Conservation (phyloP, 2,888 invertebrate genomes). For the Pseudococcus viburni region DNA sequence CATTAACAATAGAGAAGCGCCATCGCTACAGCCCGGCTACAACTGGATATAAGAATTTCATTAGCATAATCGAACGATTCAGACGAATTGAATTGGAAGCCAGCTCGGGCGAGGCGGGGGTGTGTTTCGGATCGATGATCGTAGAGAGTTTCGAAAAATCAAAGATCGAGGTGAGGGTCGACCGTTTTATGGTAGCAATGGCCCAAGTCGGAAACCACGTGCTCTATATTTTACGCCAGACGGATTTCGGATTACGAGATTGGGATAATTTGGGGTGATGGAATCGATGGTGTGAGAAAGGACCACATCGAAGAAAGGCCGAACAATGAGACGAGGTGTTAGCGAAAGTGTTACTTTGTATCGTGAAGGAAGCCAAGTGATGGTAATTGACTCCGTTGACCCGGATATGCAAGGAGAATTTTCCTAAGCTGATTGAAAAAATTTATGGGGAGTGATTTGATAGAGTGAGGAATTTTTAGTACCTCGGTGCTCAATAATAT, state of each 20-base stretch:
- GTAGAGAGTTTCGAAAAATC: constrained; percentile 7
- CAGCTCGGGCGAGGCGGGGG: not conserved
- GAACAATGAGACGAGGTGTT: not conserved
- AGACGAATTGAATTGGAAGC: not conserved
- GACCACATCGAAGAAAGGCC: not conserved
- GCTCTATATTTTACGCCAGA: not conserved
- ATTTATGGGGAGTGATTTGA: not conserved
- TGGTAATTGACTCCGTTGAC: not conserved
- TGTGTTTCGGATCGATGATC: not conserved
- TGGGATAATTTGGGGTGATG: not conserved
- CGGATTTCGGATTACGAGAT: not conserved
- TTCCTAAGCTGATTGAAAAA: not conserved
- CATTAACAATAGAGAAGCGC: constrained; percentile 50
- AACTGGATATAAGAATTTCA: not conserved
- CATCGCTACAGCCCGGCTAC: not conserved
- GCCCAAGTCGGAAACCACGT: not conserved
- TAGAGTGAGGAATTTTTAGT: not conserved
- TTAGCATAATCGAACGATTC: constrained; percentile 42
- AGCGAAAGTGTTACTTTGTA: constrained; percentile 21
- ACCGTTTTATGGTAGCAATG: not conserved
- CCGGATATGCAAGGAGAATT: not conserved
- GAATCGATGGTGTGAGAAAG: not conserved
- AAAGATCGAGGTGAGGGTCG: not conserved
- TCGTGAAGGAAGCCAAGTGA: not conserved
- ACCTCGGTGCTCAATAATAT: not conserved